Conservation (phyloP, 2,797 vertebrate species). For the Acanthurus tractus region DNA sequence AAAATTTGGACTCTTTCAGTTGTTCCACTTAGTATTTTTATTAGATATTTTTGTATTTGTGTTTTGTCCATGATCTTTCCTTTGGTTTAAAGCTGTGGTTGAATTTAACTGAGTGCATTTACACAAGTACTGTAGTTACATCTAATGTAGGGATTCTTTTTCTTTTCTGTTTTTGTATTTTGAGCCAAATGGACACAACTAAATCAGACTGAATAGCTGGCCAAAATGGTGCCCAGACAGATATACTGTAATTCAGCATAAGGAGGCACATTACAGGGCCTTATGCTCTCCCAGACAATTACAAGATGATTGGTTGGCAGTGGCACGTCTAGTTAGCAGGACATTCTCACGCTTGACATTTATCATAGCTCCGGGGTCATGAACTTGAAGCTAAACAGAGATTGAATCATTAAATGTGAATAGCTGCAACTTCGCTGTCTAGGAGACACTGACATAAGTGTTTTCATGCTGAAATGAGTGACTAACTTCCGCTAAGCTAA, state of each 20-base stretch:
- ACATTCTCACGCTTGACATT: slow-evolving; percentile 83
- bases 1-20: no score
- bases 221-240: slow-evolving; percentile 59
- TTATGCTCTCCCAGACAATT: slow-evolving; percentile 75
- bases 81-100: no score
- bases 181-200: slow-evolving; percentile 45
- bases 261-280: slow-evolving; percentile 75
- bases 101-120: no score
- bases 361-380: slow-evolving; percentile 80
- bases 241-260: slow-evolving; percentile 64
- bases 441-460: slow-evolving; percentile 77
- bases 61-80: no score
- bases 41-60: no score
- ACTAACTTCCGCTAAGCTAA: slow-evolving; percentile 80
- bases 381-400: slow-evolving; percentile 78
- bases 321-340: slow-evolving; percentile 78
- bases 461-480: slow-evolving; percentile 82
- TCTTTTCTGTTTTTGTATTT: slow-evolving; percentile 12
- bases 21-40: no score
- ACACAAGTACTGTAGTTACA: no score
- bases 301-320: slow-evolving; percentile 78
- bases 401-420: slow-evolving; percentile 81
- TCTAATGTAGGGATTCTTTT: no score
- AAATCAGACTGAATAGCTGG: slow-evolving; percentile 46
- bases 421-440: slow-evolving; percentile 64